Conservation (phyloP, 1,140 invertebrate genomes). For the Lamellibrachia luymesi region DNA sequence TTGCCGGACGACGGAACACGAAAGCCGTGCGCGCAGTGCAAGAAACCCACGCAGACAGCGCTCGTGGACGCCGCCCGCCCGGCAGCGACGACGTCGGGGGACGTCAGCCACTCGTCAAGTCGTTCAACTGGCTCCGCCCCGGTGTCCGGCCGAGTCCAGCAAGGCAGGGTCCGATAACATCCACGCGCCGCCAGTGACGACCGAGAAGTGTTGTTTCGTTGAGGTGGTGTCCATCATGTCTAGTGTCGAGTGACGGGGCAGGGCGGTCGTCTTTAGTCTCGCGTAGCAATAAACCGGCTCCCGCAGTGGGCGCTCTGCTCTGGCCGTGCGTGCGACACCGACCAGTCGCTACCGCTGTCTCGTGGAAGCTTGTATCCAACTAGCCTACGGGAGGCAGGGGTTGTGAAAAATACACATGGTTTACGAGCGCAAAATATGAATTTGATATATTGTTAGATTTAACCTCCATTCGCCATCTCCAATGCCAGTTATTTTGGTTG, state of each 20-base stretch:
- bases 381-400: no score
- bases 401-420: no score
- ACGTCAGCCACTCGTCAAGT: neutral
- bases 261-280: neutral
- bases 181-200: neutral
- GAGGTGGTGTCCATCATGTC: neutral
- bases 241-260: neutral
- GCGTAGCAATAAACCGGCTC: neutral
- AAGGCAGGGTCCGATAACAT: neutral
- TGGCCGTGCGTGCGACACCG: neutral
- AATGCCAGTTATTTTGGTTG: no score
- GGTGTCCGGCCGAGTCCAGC: neutral
- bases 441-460: no score
- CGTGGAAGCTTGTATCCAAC: no score
- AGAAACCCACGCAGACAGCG: neutral
- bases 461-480: no score
- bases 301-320: neutral
- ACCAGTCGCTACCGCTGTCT: neutral
- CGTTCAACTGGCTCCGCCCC: neutral
- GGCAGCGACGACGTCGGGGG: neutral
- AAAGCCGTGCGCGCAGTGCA: neutral
- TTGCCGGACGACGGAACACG: neutral
- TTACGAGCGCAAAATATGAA: no score
- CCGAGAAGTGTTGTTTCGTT: neutral
- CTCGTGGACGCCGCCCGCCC: neutral